Evolutionary conservation across 2,888 invertebrate species (phyloP), one percentile per base, ranked within the genome.

Genomic region (Xylota segnis): DNA sequence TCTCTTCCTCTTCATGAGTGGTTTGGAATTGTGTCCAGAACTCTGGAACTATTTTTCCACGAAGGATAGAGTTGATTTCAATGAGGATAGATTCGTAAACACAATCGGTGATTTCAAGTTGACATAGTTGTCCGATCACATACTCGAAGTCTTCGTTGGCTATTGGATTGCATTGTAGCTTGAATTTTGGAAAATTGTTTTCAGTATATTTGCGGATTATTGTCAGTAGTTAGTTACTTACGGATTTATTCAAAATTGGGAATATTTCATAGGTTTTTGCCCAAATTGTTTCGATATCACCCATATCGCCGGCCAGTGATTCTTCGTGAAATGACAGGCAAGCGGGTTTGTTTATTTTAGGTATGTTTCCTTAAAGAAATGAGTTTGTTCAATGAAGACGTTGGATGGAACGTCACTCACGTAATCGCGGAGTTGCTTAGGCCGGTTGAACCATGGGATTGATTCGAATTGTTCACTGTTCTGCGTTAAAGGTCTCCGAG

Each of bases 1-100:
- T 58, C 56, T 89, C 72, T 56, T 88, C 47, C 66, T 87, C 71
- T 37, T 71, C 68, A 10, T 77, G 50, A 18, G 83, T 81, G n/a
- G 61, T 72, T 37, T 82, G 56, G 37, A 92, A 91, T 75, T 90
- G 89, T 71, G 89, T 88, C 92, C 92, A 92, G 88, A 92, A 92
- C 29, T 88, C 89, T 0, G 91, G 92, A 0, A 90, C 90, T 37
- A 91, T 87, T n/a, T 89, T 84, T 43, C 89, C 87, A 5, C 91
- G 90, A n/a, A 92, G 87, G 4, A 88, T 68, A 4, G 89, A 88
- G 34, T 90, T 89, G 6, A 91, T 89, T 89, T 92, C 91, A 14
- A 90, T 82, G 3, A 89, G 89, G 37, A 92, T 78, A 0, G 91
- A 87, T 50, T 90, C 89, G 63, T 89, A 89, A 27, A 90, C 78